A percentile compares a stretch with the other conserved stretches of the same genome.
phyloP scores from a whole-genome alignment of 2,797 vertebrate species.

The Urophycis tenuis region DNA sequence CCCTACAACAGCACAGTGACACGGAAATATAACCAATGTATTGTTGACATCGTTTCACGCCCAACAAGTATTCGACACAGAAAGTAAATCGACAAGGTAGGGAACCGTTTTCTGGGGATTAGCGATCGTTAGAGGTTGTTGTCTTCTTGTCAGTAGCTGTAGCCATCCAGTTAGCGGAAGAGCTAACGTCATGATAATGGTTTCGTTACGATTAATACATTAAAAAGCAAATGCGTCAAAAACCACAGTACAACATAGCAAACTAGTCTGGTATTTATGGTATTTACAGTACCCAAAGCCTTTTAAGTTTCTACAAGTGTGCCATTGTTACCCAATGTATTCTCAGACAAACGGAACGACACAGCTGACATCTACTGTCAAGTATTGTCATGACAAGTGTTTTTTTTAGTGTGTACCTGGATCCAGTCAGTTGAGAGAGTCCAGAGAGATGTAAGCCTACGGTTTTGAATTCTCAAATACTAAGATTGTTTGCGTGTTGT shows the following conservation, averaged over 20 bases:
- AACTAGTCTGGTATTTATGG: not conserved
- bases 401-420: not conserved
- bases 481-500: not conserved
- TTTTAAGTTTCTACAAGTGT: slow-evolving; percentile 3
- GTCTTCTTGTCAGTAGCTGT: slow-evolving; percentile 19
- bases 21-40: not conserved
- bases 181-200: slow-evolving; percentile 35
- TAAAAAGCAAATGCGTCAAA: not conserved
- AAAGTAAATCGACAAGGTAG: slow-evolving; percentile 23
- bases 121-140: slow-evolving; percentile 12
- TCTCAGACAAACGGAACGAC: slow-evolving; percentile 5
- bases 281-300: not conserved
- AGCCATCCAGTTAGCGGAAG: slow-evolving; percentile 43
- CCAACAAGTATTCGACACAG: not conserved
- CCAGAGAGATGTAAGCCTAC: not conserved
- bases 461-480: not conserved
- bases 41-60: slow-evolving; percentile 28
- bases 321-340: too few species aligned
- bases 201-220: not conserved
- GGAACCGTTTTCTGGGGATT: slow-evolving; percentile 1
- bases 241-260: not conserved
- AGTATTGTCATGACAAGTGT: slow-evolving; percentile 15
- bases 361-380: slow-evolving; percentile 38
- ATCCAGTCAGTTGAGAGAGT: not conserved
- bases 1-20: not conserved